Base-by-base conservation (phyloP, 2,888 invertebrate species). In the Augiades crinisus region DNA sequence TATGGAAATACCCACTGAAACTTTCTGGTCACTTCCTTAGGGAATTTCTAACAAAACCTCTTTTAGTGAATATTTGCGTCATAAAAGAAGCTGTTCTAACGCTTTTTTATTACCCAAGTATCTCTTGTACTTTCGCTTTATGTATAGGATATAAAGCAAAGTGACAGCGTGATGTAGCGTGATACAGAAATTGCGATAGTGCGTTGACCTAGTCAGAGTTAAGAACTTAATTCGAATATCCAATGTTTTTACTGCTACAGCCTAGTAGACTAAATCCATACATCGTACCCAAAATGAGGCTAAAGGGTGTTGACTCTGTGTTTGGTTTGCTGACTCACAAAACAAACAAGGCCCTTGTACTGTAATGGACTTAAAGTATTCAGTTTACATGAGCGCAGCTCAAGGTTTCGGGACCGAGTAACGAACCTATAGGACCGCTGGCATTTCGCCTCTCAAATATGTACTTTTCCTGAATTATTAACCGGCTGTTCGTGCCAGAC, bases 391-490 rank as follows among this genome's bases (percentile, higher is more conserved):
- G 8, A 13, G 13, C 33, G 24, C 13, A 5, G 10, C 40, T 47
- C 31, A 40, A 13, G 27, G 40, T 33, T 34, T 33, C 24, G 40
- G 16, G 41, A 41, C 36, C n/a, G n/a, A n/a, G n/a, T n/a, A n/a
- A n/a, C n/a, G n/a, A n/a, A n/a, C n/a, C 24, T 12, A 46, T 10
- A 24, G 10, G 12, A 17, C 24, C 36, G 10, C 27, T 45, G 17
- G 21, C 19, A 46, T 57, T 55, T 54, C 30, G 30, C 36, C 40
- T 44, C 34, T 53, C 49, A 58, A 60, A 58, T 63, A 56, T 61
- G 57, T 58, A 55, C 50, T 47, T 53, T 57, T 36, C 14, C 27
- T 57, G 55, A 59, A 59, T 58, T 59, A 59, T 57, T 60, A 55
- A 63, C 44, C 40, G 36, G 12, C 31, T 36, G 14, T 43, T 53